Percentiles rank a stretch among this genome's conserved stretches.
Evolutionary conservation across 2,113 vertebrate species (phyloP).

Genomic region (Copsychus sechellarum): DNA sequence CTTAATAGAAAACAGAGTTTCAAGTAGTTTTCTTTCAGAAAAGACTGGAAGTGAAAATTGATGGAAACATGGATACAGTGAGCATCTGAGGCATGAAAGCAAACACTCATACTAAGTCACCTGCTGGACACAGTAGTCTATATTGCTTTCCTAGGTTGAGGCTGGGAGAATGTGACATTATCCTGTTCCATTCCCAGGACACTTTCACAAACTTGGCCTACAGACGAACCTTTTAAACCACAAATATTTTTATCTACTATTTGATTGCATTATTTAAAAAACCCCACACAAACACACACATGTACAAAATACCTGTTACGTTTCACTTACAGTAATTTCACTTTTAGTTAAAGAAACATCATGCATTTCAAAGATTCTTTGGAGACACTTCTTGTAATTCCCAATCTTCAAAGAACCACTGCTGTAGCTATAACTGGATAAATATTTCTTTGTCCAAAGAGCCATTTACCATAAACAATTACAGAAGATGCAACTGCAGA

Average conservation of each 20-base stretch:
- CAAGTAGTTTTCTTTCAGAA: neutral
- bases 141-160: neutral
- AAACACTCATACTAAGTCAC: neutral
- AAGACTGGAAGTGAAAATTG: neutral
- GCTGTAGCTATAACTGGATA: slow-evolving; percentile 10
- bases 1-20: neutral
- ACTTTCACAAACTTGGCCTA: neutral
- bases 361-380: slow-evolving; percentile 45
- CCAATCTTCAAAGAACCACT: slow-evolving; percentile 15
- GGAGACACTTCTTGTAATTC: slow-evolving; percentile 41
- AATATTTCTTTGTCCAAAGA: slow-evolving; percentile 10
- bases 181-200: neutral
- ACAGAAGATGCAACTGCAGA: neutral
- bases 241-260: neutral
- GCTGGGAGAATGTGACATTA: neutral
- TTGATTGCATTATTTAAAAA: neutral
- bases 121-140: neutral
- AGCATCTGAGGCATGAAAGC: neutral
- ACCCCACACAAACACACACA: neutral
- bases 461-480: neutral
- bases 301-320: neutral
- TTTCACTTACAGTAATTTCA: slow-evolving; percentile 35
- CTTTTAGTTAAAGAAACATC: slow-evolving; percentile 31
- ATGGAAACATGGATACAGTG: neutral
- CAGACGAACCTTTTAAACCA: slow-evolving; percentile 10